Evolutionary conservation across 1,140 invertebrate genomes (phyloP), one percentile per base, ranked within the genome.

Genomic region (Camponotus vicinus): DNA sequence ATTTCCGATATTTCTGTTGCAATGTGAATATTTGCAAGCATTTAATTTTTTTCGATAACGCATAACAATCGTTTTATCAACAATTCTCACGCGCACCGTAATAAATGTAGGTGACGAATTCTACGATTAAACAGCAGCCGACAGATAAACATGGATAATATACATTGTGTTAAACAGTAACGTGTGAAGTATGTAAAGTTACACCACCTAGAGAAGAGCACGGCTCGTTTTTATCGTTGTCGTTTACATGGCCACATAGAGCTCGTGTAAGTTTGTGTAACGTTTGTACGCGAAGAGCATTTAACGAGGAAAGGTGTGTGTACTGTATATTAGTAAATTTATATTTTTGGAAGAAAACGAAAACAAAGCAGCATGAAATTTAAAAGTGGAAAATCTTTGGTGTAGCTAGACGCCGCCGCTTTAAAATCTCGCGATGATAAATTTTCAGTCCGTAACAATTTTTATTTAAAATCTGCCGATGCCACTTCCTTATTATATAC

Each of bases 271-370:
- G 69, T 82, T 86, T 80, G 85, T 90, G 80, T 67, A 82, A 86
- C 64, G 73, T 88, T 88, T 87, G 61, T 91, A 76, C 63, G 80
- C 64, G 67, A 77, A 82, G 75, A 86, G 57, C 66, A 55, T 85
- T 88, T 77, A 90, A 88, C 86, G 86, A 70, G 87, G 64, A 89
- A 52, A 52, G 49, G 15, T 52, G 49, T 52, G 61, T 92, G 91
- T 92, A 93, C 86, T 92, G 91, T 93, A 92, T 86, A 94, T 92
- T 91, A 92, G 91, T 91, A 92, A 94, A 94, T 93, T 94, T 94
- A 93, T 94, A 94, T 94, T 94, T 94, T 94, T 94, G 94, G 94
- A 93, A 91, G 79, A 91, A 88, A 86, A 89, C 85, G 90, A 88
- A 91, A 87, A 89, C 86, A 85, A 89, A 83, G 37, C 75, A 69